Evolutionary conservation across 2,113 vertebrate species (phyloP), one percentile per base, ranked within the genome.

Genomic region (Anthoscopus minutus): DNA sequence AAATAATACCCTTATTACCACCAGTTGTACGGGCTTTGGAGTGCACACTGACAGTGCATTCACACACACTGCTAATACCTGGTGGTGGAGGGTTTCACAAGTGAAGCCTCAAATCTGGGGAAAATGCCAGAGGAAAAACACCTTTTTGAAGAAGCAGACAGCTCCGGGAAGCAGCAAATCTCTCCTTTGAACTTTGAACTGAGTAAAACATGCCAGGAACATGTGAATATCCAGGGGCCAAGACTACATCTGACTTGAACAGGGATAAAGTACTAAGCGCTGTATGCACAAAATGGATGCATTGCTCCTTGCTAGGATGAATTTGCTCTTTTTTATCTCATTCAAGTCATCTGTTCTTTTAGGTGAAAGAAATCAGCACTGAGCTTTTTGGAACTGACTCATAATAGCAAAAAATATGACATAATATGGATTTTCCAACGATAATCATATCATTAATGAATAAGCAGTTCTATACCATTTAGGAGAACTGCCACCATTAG

Each of bases 401-500:
- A 23, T 69, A 82, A 91, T 45, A 87, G 66, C 22, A 82, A 76
- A 89, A 89, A 77, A 35, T 80, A 33, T 11, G 11, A 83, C 62
- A 38, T 70, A 82, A 66, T 21, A 58, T 0, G 0, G 58, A 33
- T 89, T 94, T 92, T 88, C 89, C 87, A 88, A 22, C 47, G 74
- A 23, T 47, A 77, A 66, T 77, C 58, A 25, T 0, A 3, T 73
- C n/a, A 80, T 60, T 95, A 77, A 80, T 86, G 86, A 96, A 94
- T 86, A 77, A 83, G 35, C 45, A 89, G 44, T 88, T 89, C 92
- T 86, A 64, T 94, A 88, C 22, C 24, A 40, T 85, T 80, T 70
- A 95, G 84, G 91, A 96, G 44, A 91, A 35, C 30, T 93, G 91
- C 84, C 87, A 82, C 64, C 42, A 40, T 30, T 40, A 94, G 79